phyloP scores from a whole-genome alignment of 2,888 invertebrate genomes.

The Eilema griseolum region DNA sequence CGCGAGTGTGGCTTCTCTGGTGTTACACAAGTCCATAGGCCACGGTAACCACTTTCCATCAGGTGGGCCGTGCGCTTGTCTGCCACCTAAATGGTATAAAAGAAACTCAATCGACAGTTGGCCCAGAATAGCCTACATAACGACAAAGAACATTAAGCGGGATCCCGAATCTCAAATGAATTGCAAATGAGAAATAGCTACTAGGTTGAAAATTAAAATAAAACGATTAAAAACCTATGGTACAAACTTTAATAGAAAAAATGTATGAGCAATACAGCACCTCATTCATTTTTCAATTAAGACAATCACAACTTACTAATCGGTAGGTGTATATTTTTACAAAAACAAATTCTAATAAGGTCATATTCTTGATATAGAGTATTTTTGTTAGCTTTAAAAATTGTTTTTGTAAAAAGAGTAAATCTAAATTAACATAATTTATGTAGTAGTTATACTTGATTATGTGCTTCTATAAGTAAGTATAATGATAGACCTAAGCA shows the following conservation, averaged over 20 bases:
- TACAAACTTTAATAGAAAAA: constrained; percentile 66
- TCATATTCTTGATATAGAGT: constrained; percentile 24
- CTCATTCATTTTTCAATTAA: constrained; percentile 69
- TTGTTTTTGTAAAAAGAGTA: constrained; percentile 40
- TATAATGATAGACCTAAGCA: constrained; percentile 33
- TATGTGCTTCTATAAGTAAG: constrained; percentile 37
- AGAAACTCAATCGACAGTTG: no score
- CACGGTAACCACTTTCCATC: no score
- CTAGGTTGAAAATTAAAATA: constrained; percentile 20
- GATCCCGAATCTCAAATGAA: no score
- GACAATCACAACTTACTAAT: constrained; percentile 47
- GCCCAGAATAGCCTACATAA: no score
- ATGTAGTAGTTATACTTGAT: constrained; percentile 36
- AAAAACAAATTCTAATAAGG: constrained; percentile 38
- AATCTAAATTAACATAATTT: constrained; percentile 28
- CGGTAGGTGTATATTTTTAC: constrained; percentile 41
- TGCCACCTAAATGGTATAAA: no score
- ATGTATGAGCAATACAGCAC: constrained; percentile 76
- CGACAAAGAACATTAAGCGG: no score
- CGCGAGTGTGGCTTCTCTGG: no score
- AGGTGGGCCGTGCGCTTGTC: no score
- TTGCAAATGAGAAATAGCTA: not conserved
- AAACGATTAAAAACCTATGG: constrained; percentile 38
- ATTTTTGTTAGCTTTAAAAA: constrained; percentile 27
- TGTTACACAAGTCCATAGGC: no score